These are phyloP conservation scores for Dryocosmus kuriphilus DNA, from an alignment of 2,888 invertebrate genomes.

Conservation along the genomic window DNA sequence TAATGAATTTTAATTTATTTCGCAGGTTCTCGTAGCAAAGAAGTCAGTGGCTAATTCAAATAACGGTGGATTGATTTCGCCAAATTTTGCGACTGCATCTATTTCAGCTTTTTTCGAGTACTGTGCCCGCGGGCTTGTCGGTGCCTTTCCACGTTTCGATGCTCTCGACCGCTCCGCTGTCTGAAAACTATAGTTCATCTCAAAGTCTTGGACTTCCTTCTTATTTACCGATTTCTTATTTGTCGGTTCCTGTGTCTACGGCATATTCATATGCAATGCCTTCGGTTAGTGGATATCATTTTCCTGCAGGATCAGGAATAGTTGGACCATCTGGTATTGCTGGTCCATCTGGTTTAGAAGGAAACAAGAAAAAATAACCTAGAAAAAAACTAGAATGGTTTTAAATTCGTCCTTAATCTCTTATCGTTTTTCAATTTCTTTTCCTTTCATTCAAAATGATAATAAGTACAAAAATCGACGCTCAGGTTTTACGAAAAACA, in stretches of 20 bases:
- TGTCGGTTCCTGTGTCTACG: background rate
- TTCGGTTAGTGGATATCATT: background rate
- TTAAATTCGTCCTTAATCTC: background rate
- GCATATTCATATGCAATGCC: background rate
- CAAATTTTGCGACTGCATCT: background rate
- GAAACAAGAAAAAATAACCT: background rate
- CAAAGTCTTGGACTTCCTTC: background rate
- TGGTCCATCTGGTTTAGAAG: slow-evolving; percentile 3
- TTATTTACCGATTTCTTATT: background rate
- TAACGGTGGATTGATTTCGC: background rate
- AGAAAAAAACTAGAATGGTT: background rate
- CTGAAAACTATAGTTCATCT: background rate
- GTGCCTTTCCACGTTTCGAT: background rate
- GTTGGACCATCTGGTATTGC: background rate
- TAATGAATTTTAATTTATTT: background rate
- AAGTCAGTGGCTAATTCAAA: background rate
- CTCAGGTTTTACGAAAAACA: background rate
- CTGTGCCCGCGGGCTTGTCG: background rate
- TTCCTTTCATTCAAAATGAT: background rate
- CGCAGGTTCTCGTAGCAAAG: background rate
- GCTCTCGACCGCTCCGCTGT: background rate
- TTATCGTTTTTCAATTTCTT: background rate
- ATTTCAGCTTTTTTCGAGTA: background rate
- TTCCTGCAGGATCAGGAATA: background rate
- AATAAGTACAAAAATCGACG: background rate